Conservation (phyloP, 2,888 invertebrate species). For the Hyposoter dolosus region DNA sequence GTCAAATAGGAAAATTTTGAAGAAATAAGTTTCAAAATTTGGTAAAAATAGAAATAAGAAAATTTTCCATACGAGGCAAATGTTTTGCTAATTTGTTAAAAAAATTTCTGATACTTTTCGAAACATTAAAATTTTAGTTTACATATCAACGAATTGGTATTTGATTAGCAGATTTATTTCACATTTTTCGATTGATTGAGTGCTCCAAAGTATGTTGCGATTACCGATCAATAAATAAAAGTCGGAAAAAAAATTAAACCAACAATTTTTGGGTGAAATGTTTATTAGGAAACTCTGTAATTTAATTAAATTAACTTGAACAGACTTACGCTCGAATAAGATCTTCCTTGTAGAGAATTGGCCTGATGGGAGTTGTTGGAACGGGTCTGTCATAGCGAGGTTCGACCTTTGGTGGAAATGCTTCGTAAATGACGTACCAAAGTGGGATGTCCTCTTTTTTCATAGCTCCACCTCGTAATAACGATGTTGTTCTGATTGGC, state of each 20-base stretch:
- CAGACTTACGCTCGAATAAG: conserved; percentile 91
- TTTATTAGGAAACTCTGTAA: neutral
- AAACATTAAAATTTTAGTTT: too few species aligned
- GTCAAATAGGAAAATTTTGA: too few species aligned
- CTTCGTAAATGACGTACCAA: conserved; percentile 96
- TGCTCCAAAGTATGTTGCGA: too few species aligned
- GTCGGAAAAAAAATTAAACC: neutral
- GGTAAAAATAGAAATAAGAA: too few species aligned
- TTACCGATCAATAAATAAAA: too few species aligned
- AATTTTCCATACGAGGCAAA: too few species aligned
- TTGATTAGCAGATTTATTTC: too few species aligned
- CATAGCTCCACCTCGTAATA: conserved; percentile 92
- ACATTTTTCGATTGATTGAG: too few species aligned
- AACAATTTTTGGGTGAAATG: neutral
- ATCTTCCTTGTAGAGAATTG: conserved; percentile 95
- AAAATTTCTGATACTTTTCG: too few species aligned
- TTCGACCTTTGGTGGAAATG: conserved; percentile 95
- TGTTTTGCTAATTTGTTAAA: too few species aligned
- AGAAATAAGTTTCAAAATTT: too few species aligned
- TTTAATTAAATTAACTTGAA: neutral
- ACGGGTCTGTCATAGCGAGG: conserved; percentile 91
- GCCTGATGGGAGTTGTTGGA: conserved; percentile 87
- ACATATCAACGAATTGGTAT: too few species aligned
- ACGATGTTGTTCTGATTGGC: conserved; percentile 89
- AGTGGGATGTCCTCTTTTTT: conserved; percentile 93